Evolutionary conservation across 92 coral and sea anemone species (phyloP), one percentile per base, ranked within the genome.

Genomic region (Umimayanthus chanpuru): DNA sequence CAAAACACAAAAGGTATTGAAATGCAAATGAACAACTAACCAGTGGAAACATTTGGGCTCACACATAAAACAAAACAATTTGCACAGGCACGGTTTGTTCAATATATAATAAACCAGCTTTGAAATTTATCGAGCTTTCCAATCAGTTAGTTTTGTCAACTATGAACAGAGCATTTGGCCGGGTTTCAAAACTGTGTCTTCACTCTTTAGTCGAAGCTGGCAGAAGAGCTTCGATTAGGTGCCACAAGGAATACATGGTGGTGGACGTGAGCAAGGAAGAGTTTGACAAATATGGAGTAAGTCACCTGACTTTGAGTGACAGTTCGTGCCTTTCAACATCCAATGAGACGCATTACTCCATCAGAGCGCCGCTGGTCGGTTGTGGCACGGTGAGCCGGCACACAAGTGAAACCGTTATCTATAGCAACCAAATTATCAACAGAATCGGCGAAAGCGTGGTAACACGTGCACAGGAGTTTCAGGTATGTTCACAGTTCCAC

Each of bases 341-440:
- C 9, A 95, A 93, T 30, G 86, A 73, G 86, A 95, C 98, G 15
- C 96, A 95, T 79, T 93, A 85, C 85, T 79, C 89, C 29, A 86
- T 95, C 20, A 81, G 78, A 40, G 94, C 98, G 44, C 96, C 96
- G 76, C 90, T 95, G 58, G 75, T 93, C 50, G 88, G 94, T 28
- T 95, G 98, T 87, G 98, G 98, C n/a, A 95, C 98, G 20, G 86
- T 50, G 75, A 88, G 90, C 76, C 91, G 93, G 64, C 94, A 94
- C 80, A 92, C 91, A 6, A 76, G 85, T 4, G 96, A 90, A 10
- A 90, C 92, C 8, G 95, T 95, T 7, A 94, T 95, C 25, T 95
- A 95, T 88, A 95, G 94, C 82, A 95, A 95, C 90, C 15, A n/a
- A 7, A 92, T 95, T 40, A 73, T 86, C 55, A 90, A 93, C 70